Conservation (phyloP, 1,140 invertebrate species). For the Drosophila neocordata region DNA sequence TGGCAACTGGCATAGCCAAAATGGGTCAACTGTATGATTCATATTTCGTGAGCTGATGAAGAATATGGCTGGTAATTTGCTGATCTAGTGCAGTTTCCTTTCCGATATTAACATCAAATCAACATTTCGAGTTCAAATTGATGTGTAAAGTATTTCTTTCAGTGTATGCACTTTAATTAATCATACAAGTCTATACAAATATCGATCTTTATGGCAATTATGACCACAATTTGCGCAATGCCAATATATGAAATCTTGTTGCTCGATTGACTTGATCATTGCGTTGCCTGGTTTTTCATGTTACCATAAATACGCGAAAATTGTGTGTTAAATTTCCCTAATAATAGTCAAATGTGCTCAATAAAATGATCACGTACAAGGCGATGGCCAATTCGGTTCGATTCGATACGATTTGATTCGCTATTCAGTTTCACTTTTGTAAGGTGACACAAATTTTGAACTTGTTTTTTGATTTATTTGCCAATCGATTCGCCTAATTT, state of each 20-base stretch:
- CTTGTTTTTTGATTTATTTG: conserved; percentile 62
- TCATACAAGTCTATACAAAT: conserved; percentile 45
- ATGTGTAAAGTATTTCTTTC: too few species aligned
- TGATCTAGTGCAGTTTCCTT: too few species aligned
- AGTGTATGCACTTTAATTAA: not conserved
- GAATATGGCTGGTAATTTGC: too few species aligned
- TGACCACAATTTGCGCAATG: conserved; percentile 69
- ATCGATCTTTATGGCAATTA: conserved; percentile 47
- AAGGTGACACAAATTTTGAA: conserved; percentile 69
- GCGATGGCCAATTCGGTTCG: conserved; percentile 41
- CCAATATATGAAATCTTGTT: conserved; percentile 6
- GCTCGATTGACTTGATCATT: not conserved
- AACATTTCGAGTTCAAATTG: too few species aligned
- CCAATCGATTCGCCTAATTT: conserved; percentile 57
- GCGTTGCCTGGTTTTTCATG: conserved; percentile 33
- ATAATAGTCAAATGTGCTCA: conserved; percentile 82
- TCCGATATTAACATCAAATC: too few species aligned
- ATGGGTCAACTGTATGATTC: too few species aligned
- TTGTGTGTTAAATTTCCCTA: conserved; percentile 76
- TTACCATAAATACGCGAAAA: conserved; percentile 67
- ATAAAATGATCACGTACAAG: conserved; percentile 77
- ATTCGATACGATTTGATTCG: not conserved
- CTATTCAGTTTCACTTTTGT: conserved; percentile 37
- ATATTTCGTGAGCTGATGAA: too few species aligned
- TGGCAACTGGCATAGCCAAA: too few species aligned